phyloP scores from a whole-genome alignment of 2,113 vertebrate genomes.

The Sylvia atricapilla region DNA sequence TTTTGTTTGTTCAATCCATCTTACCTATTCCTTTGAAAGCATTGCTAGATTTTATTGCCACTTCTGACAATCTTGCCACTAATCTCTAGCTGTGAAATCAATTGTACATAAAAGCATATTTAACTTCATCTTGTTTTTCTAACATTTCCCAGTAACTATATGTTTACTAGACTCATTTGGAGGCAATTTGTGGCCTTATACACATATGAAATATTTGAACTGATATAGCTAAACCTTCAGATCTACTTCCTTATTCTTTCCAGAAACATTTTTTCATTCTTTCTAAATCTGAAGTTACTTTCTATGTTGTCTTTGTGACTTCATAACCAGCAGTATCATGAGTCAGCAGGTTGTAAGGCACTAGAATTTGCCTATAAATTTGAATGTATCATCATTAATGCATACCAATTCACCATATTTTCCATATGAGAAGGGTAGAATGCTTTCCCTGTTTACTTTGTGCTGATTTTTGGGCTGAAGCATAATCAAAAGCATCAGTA shows the following conservation, averaged over 20 bases:
- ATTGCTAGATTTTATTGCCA: not conserved
- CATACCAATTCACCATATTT: not conserved
- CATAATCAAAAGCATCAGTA: not conserved
- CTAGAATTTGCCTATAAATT: not conserved
- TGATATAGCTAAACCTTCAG: not conserved
- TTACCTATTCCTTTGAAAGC: not conserved
- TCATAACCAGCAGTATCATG: not conserved
- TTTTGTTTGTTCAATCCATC: not conserved
- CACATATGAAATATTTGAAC: not conserved
- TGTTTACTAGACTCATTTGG: not conserved
- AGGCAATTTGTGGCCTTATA: not conserved
- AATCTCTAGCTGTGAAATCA: not conserved
- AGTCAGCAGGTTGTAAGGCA: not conserved
- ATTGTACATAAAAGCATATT: not conserved
- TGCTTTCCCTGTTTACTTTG: not conserved
- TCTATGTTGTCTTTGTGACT: not conserved
- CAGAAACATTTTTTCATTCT: not conserved
- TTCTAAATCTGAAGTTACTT: not conserved
- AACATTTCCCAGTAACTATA: not conserved
- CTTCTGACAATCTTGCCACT: not conserved
- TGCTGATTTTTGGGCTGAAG: not conserved
- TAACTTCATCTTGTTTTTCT: not conserved
- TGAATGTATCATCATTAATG: not conserved
- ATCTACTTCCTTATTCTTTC: not conserved
- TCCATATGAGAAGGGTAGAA: not conserved